A percentile compares a stretch with the other conserved stretches of the same genome.
Conservation (phyloP, 2,888 invertebrate species). For the Limnephilus rhombicus region DNA sequence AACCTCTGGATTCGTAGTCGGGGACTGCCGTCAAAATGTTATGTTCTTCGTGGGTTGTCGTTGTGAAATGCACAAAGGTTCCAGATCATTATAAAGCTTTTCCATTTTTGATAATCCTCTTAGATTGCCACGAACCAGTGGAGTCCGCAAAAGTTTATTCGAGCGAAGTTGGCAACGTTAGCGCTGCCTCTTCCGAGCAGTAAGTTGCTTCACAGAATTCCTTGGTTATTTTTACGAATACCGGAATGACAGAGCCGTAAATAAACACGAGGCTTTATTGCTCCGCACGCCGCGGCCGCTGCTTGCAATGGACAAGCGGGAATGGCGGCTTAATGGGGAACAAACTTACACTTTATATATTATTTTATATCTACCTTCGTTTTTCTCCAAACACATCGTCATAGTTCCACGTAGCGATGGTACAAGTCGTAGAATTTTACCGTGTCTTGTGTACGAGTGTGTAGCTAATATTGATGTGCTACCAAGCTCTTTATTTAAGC, state of each 20-base stretch:
- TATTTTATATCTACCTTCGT: too few species aligned
- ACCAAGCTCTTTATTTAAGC: neutral
- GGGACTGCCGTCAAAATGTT: too few species aligned
- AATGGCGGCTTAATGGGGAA: neutral
- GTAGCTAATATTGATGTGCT: too few species aligned
- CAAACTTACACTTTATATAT: neutral
- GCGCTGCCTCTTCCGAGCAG: neutral
- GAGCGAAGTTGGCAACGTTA: conserved; percentile 25
- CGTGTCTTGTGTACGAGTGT: neutral
- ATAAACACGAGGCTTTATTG: conserved; percentile 55
- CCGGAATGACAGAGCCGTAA: conserved; percentile 58
- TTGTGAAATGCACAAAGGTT: neutral
- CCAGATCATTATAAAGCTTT: neutral
- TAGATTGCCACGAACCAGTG: neutral
- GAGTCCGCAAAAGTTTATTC: neutral
- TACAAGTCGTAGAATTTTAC: neutral
- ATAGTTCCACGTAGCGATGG: neutral
- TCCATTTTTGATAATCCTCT: neutral
- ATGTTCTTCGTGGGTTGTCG: too few species aligned
- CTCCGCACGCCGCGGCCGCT: conserved; percentile 11
- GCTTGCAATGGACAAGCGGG: conserved; percentile 19
- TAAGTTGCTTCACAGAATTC: conserved; percentile 34
- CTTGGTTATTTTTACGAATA: conserved; percentile 57
- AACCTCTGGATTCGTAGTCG: too few species aligned
- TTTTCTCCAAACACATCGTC: neutral